Percentiles rank a stretch among this genome's conserved stretches.
phyloP scores from a whole-genome alignment of 92 coral and sea anemone genomes.

The Galaxea fascicularis region DNA sequence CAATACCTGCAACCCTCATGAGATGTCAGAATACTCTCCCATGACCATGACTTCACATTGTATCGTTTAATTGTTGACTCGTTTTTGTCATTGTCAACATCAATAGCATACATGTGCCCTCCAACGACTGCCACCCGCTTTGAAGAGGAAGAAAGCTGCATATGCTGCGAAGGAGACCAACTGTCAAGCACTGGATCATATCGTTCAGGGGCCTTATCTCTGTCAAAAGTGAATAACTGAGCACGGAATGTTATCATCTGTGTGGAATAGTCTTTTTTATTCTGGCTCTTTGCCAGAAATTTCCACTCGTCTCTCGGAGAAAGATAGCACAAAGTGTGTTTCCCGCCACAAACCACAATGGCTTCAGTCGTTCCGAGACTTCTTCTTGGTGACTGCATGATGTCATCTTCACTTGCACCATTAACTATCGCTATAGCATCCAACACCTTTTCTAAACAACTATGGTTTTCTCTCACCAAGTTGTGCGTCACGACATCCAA shows the following conservation, averaged over 20 bases:
- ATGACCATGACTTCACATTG: background rate
- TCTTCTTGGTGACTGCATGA: background rate
- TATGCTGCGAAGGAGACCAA: background rate
- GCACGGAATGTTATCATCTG: background rate
- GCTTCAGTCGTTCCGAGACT: constrained; percentile 3
- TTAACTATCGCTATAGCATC: background rate
- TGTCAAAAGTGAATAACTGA: background rate
- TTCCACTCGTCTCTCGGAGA: constrained; percentile 15
- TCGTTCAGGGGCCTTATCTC: background rate
- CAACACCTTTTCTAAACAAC: background rate
- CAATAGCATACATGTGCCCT: constrained; percentile 2
- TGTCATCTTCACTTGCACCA: background rate
- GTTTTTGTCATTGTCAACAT: background rate
- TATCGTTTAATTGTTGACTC: background rate
- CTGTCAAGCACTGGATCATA: constrained; percentile 1
- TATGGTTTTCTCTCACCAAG: background rate
- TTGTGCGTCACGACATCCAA: constrained; percentile 17
- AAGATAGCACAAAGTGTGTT: constrained; percentile 14
- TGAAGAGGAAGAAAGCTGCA: background rate
- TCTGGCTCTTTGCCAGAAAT: background rate
- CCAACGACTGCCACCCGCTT: background rate
- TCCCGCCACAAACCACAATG: constrained; percentile 23
- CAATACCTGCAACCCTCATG: background rate
- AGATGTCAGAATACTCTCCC: constrained; percentile 12
- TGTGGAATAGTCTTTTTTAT: background rate